Evolutionary conservation across 2,888 invertebrate genomes (phyloP), one percentile per base, ranked within the genome.

Genomic region (Papilio gigon): DNA sequence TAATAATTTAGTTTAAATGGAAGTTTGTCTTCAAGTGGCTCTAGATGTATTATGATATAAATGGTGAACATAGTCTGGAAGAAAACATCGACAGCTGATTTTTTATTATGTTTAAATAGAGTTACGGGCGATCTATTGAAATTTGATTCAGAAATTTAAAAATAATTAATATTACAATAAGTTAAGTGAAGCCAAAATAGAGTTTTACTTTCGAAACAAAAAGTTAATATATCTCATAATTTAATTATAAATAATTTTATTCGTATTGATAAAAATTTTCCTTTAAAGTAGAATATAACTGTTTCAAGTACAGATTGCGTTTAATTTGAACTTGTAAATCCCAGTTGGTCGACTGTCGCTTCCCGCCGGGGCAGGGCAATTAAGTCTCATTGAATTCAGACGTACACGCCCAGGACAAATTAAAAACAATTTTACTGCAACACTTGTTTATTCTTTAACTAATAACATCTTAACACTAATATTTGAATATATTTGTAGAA

Each of bases 311-410:
- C 60, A 60, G 60, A 60, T 40, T 22, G 40, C 40, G 60, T 60
- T 60, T 60, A 60, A 60, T 60, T 60, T 60, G 60, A 40, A 40
- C 60, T 37, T 60, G 25, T 60, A 60, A 60, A 60, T 60, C 60
- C 60, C 60, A 40, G 60, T 60, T 60, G 60, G 60, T 60, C 42
- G 60, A 37, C 40, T 40, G 25, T 40, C 60, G 37, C 60, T 60
- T 40, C 37, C 60, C 37, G 37, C n/a, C 60, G 60, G 60, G 25
- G 14, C 37, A 60, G 40, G 60, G 22, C 37, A 60, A 60, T 60
- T 60, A 37, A 56, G 37, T 60, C 60, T 60, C 25, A 37, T 40
- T 40, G 60, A 37, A 40, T 40, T 60, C 60, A 40, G 40, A 27
- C 37, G 40, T n/a, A 60, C 22, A 37, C 59, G 59, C 37, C 59